Evolutionary conservation across 1,140 invertebrate species (phyloP).

Genomic region (Pomacea maculata): DNA sequence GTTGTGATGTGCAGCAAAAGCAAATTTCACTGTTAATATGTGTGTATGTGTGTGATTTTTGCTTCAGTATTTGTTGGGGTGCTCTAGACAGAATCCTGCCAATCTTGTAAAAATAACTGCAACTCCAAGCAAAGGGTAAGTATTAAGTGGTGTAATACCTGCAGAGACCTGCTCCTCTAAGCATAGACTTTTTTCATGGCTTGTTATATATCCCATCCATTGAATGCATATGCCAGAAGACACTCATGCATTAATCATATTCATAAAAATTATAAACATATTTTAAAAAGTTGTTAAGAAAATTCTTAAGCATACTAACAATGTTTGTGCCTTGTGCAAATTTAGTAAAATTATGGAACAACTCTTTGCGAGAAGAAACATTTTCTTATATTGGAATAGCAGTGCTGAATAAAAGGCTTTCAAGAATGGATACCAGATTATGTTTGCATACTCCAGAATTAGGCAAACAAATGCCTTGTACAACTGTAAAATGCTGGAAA

Average conservation of each 20-base stretch:
- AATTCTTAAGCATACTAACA: no score
- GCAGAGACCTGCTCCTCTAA: no score
- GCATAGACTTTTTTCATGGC: no score
- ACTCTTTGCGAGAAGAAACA: neutral
- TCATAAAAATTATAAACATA: neutral
- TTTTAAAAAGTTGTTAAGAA: neutral
- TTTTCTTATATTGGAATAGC: no score
- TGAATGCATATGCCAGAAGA: neutral
- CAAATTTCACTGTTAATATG: neutral
- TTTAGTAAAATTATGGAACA: neutral
- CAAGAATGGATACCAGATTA: no score
- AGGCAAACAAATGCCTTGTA: no score
- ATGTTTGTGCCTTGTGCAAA: neutral
- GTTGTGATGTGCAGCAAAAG: neutral
- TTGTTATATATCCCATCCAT: no score
- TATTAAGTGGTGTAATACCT: neutral
- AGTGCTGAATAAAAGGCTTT: no score
- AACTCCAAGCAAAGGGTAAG: conserved; percentile 39
- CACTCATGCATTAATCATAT: neutral
- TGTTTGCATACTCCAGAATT: no score
- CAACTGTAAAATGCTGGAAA: no score
- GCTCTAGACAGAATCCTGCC: conserved; percentile 45
- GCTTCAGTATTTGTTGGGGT: neutral
- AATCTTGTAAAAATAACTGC: conserved; percentile 29
- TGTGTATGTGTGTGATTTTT: conserved; percentile 12